Evolutionary conservation across 2,888 invertebrate genomes (phyloP), one percentile per base, ranked within the genome.

Genomic region (Chrysina gloriosa): DNA sequence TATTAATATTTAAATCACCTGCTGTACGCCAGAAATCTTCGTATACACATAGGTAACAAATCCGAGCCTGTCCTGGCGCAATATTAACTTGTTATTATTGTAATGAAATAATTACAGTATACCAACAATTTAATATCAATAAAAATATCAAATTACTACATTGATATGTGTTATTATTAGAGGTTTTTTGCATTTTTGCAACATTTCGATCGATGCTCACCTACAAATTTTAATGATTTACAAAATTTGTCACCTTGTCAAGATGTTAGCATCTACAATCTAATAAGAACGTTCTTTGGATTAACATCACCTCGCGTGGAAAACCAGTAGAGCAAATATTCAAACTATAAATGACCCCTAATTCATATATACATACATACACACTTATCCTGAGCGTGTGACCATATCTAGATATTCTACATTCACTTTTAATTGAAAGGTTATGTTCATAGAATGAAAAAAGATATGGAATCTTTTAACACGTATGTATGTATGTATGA

Each of bases 1-100:
- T 50, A 64, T 50, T 50, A 50, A 50, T 64, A 64, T 64, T 64
- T 64, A 64, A 50, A 64, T 64, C 64, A 50, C 36, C 50, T 50
- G 34, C 64, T 34, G 7, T 48, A 36, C 36, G 25, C 50, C 31
- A 50, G 50, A 64, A 50, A 50, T 50, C n/a, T 48, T 23, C 9
- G 2, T 19, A 9, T 42, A n/a, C 27, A 7, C n/a, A 14, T 56
- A 36, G 39, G 27, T 39, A 58, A 16, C 42, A 39, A 25, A 42
- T 23, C 39, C 29, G 21, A 54, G 23, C 23, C 34, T 23, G 48
- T 21, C 36, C n/a, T 23, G 11, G 5, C 25, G 21, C 9, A 42
- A 11, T 45, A 56, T 39, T 34, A 56, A 36, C 34, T 56, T 56
- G 56, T 56, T 56, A 52, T 52, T 52, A 52, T 31, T 9, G 31